These are phyloP conservation scores for Chrysochloris asiatica DNA, from an alignment of 2,113 vertebrate genomes.

Conservation along the genomic window DNA sequence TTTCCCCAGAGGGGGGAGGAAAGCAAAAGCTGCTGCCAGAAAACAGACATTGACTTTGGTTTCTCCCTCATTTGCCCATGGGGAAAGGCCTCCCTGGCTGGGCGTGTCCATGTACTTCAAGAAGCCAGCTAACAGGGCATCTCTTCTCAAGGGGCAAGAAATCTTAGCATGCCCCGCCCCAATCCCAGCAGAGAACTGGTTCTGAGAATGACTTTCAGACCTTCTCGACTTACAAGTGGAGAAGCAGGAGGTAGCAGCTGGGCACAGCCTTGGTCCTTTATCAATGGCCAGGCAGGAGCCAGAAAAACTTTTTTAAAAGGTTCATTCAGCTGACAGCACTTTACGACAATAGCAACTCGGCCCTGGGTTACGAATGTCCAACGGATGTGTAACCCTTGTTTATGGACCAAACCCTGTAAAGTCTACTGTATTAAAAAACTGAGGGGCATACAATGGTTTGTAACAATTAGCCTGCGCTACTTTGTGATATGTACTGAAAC, in stretches of 20 bases:
- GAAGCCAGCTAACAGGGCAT: neutral
- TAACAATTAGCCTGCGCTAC: neutral
- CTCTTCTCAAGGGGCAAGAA: neutral
- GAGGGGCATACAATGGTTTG: neutral
- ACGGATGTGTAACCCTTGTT: neutral
- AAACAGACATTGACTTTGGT: neutral
- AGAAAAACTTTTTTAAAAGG: too few relatives aligned
- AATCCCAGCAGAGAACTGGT: neutral
- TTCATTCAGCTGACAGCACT: too few relatives aligned
- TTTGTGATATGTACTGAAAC: neutral
- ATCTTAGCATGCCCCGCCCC: neutral
- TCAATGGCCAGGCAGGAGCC: neutral
- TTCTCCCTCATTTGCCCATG: neutral
- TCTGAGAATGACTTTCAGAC: neutral
- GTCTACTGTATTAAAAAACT: neutral
- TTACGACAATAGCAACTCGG: too few relatives aligned
- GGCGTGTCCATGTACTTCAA: neutral
- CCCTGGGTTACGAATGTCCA: too few relatives aligned
- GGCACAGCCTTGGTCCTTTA: neutral
- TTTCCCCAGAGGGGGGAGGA: constrained; percentile 67
- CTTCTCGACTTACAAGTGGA: neutral
- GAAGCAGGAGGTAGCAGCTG: neutral
- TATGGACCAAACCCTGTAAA: neutral
- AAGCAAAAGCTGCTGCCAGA: constrained; percentile 44
- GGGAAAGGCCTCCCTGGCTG: neutral